Conservation (phyloP, 2,888 invertebrate species). For the Dryobotodes eremita region DNA sequence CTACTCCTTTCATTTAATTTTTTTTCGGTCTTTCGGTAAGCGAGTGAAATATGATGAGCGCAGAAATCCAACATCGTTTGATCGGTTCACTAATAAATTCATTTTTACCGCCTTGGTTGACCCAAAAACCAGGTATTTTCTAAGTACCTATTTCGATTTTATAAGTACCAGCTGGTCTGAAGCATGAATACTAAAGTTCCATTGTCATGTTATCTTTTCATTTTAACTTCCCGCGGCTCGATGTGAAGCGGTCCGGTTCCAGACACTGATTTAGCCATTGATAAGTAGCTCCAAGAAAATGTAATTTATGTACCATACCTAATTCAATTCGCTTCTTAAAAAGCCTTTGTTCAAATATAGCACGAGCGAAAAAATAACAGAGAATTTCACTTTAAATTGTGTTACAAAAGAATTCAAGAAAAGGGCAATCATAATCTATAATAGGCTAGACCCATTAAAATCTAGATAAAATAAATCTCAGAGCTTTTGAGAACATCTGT, state of each 20-base stretch:
- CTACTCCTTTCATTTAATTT: neutral
- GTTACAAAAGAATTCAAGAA: conserved; percentile 28
- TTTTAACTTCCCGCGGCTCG: neutral
- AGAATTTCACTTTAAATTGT: conserved; percentile 21
- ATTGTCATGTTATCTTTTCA: too few relatives aligned
- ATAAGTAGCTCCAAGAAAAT: neutral
- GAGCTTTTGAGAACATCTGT: conserved; percentile 37
- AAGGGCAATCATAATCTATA: conserved; percentile 23
- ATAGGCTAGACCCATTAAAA: conserved; percentile 32
- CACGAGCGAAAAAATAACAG: conserved; percentile 17
- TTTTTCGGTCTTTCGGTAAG: neutral
- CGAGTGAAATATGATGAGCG: neutral
- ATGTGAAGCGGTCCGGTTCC: neutral
- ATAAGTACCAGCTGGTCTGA: neutral
- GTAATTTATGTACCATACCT: neutral
- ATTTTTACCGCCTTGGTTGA: neutral
- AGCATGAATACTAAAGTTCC: too few relatives aligned
- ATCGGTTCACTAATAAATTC: neutral
- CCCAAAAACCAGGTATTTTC: neutral
- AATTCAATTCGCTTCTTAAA: conserved; percentile 5
- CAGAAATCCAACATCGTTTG: neutral
- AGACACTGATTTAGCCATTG: neutral
- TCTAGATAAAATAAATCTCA: conserved; percentile 32
- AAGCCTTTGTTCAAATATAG: neutral
- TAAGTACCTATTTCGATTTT: neutral